Conservation (phyloP, 2,888 invertebrate genomes). For the Caenorhabditis becei region DNA sequence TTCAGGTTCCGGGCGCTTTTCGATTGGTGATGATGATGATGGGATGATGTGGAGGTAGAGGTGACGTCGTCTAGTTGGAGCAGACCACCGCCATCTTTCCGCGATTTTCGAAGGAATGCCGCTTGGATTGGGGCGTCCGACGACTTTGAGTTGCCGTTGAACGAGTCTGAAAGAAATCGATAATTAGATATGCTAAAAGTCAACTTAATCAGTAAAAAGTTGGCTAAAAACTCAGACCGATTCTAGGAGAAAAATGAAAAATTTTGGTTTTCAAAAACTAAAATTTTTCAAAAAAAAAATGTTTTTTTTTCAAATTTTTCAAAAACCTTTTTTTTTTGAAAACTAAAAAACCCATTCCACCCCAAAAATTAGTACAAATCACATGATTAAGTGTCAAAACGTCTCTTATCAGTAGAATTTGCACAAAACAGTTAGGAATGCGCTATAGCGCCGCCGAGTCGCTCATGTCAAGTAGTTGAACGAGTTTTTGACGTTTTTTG, state of each 20-base stretch:
- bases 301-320: too few relatives aligned
- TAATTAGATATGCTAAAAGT: neutral
- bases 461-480: slow-evolving; percentile 34
- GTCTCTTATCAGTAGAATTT: too few relatives aligned
- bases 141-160: slow-evolving; percentile 58
- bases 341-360: too few relatives aligned
- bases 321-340: too few relatives aligned
- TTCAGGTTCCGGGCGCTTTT: slow-evolving; percentile 57
- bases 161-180: slow-evolving; percentile 59
- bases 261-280: too few relatives aligned
- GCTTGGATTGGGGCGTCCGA: slow-evolving; percentile 65
- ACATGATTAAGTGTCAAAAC: too few relatives aligned
- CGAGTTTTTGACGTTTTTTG: slow-evolving; percentile 7
- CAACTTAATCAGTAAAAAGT: neutral
- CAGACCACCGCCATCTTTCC: slow-evolving; percentile 51
- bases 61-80: slow-evolving; percentile 41
- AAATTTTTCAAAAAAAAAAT: too few relatives aligned
- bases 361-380: too few relatives aligned
- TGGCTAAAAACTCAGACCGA: too few relatives aligned
- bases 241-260: too few relatives aligned
- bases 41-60: slow-evolving; percentile 22
- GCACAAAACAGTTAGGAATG: neutral
- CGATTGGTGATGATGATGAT: slow-evolving; percentile 40
- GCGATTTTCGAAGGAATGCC: slow-evolving; percentile 59
- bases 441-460: slow-evolving; percentile 18